Base-by-base conservation (phyloP, 2,797 vertebrate genomes). In the Paratrypauchen microcephalus region DNA sequence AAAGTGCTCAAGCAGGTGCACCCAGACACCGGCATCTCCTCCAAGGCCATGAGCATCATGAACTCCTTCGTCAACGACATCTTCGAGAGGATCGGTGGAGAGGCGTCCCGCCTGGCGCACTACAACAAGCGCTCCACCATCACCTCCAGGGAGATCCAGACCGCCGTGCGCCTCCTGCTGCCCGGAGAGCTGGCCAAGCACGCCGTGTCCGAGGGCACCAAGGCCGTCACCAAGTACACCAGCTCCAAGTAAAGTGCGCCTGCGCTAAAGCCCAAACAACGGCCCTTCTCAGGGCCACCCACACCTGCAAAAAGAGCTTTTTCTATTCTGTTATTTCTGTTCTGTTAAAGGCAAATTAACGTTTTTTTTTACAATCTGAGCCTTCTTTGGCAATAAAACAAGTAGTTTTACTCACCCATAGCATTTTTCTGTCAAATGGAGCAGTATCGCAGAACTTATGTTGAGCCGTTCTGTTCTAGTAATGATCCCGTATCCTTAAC, bases 41-140 rank as follows among this genome's bases (percentile, higher is more conserved):
- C 50, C 19, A 52, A 52, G 50, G 50, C 50, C 50, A 52, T 52
- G 50, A 21, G 50, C 50, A 52, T 52, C 54, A 56, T 56, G 54
- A 56, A 56, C 54, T 56, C 54, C 4, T 56, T 56, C 23, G 54
- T 56, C 11, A 56, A 56, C 54, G 54, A 56, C 54, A 56, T 56
- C 54, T 56, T 56, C 13, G 54, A 56, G 54, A 26, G 54, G 12
- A 56, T 56, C 23, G 54, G 54, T 12, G 23, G 54, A 13, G 54
- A 56, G 54, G 54, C 54, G 3, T 56, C 54, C 54, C 54, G 54
- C 23, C 23, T 56, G 54, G 54, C 54, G 54, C 54, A 56, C 23
- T 56, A 56, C 23, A 56, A 56, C 21, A 56, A 56, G 54, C 54
- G 54, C 54, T 56, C 54, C 23, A 56, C 54, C 54, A 56, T 56